Evolutionary conservation across 2,113 vertebrate genomes (phyloP), one percentile per base, ranked within the genome.

Genomic region (Pachycephala philippinensis): DNA sequence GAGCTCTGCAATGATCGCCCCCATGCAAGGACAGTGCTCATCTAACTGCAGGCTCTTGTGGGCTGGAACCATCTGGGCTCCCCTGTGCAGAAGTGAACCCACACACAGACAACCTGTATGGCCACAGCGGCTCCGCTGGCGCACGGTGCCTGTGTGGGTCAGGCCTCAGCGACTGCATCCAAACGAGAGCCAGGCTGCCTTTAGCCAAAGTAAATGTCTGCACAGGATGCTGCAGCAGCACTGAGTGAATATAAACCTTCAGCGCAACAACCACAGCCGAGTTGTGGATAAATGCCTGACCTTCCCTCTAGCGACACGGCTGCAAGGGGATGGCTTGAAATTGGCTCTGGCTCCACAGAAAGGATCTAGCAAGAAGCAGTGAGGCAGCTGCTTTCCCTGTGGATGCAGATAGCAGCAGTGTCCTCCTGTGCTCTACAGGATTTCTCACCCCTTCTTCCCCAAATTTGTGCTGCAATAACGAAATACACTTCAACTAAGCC

Each of bases 151-250:
- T 28, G 13, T 14, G 33, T n/a, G 79, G 91, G 30, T 87, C 82
- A 42, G 69, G 50, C 65, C n/a, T 42, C 74, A 50, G 75, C 1
- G 2, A 19, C 68, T 52, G 45, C 80, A 53, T 35, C 86, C 68
- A 23, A 64, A 76, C 0, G 2, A 68, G 80, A 86, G 35, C 35
- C 26, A 49, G 68, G 59, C 59, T 89, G 68, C 31, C 47, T 84
- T 69, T 65, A 74, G 89, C 84, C 91, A 94, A 94, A 89, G 47
- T 68, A 93, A 92, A 90, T 92, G 89, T 95, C 95, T 94, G 77
- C 72, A 87, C 91, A 94, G 89, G 89, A 84, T 87, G 52, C 93
- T 95, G 87, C 80, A 65, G 53, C 0, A 0, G 66, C 63, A 52
- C 79, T 18, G 68, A 74, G 56, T 15, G 93, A 84, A 50, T 13